Evolutionary conservation across 2,888 invertebrate genomes (phyloP), one percentile per base, ranked within the genome.

Genomic region (Acrobasis consociella): DNA sequence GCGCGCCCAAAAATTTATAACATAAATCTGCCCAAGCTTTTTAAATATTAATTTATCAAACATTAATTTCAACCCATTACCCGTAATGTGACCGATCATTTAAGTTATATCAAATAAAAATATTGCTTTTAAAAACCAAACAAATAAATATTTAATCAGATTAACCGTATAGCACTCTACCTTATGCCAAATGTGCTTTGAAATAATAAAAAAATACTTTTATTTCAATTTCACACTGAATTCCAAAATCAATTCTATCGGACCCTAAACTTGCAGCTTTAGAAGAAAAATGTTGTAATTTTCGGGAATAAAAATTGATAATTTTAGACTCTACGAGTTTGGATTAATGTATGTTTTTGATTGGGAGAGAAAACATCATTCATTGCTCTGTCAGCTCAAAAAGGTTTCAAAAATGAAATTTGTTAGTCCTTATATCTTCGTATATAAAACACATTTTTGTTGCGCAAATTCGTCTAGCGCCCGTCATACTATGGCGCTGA

Each of bases 221-320:
- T 82, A 85, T 83, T 86, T 85, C 83, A 89, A 91, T 91, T 91
- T 91, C 88, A 90, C 88, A 90, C 89, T 77, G 83, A 85, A 87
- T 89, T 87, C 86, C 84, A 82, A 83, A 84, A 85, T 83, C 83
- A 86, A 87, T 86, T 89, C 83, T 79, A 83, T 80, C 81, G 77
- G 76, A 76, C 81, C 82, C 84, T 73, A 78, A 77, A 67, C 75
- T 72, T 69, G 37, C 63, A 10, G 61, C 38, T 9, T 49, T 22
- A 49, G 16, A 62, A 38, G 8, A 49, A 70, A 74, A 85, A 76
- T 11, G 68, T 53, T 69, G n/a, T 73, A 82, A 71, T 22, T 22
- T 49, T 52, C 31, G n/a, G 15, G 16, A 22, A 2, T 49, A 10
- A 46, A 60, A 60, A 58, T 39, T 46, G 13, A 22, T 46, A 51